Evolutionary conservation across 2,888 invertebrate genomes (phyloP), one percentile per base, ranked within the genome.

Genomic region (Masnerella sp.): DNA sequence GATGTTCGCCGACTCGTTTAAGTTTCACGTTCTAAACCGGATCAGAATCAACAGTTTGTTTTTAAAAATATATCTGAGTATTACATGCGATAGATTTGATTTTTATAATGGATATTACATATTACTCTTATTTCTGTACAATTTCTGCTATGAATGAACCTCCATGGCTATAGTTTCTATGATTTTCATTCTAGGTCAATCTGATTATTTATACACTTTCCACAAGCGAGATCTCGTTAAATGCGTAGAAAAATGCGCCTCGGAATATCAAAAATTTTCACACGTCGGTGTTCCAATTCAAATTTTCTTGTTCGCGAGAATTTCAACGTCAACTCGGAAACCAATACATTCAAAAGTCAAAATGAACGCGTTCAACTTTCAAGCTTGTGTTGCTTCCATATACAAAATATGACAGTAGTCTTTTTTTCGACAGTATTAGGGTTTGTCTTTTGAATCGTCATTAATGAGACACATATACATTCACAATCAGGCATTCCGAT

Each of bases 51-150:
- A 38, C 38, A 56, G 36, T 56, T 18, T 49, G n/a, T 32, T 0
- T 65, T 67, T 11, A 56, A 67, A 67, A 67, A 67, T 67, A 67
- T 67, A 47, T 67, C 15, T 40, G 56, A 67, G 42, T 67, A 49
- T 56, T 56, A 49, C 40, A 32, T 67, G 32, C 15, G 20, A 49
- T 49, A 67, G 20, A 56, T 67, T 67, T 67, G 47, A 67, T 67
- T 67, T n/a, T 42, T 4, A 9, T 32, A 1, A 18, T 7, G 11
- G 18, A 15, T 56, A 40, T 5, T 38, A 9, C 11, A 22, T 32
- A 49, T 34, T n/a, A 3, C 18, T 45, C 28, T 42, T 40, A 20
- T 42, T 15, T 59, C 20, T 69, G 61, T 69, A 69, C 69, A 69
- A 40, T 52, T 58, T 43, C 30, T 12, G 9, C 20, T 69, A 54